phyloP scores from a whole-genome alignment of 2,888 invertebrate species.

The Drosophila mimica region DNA sequence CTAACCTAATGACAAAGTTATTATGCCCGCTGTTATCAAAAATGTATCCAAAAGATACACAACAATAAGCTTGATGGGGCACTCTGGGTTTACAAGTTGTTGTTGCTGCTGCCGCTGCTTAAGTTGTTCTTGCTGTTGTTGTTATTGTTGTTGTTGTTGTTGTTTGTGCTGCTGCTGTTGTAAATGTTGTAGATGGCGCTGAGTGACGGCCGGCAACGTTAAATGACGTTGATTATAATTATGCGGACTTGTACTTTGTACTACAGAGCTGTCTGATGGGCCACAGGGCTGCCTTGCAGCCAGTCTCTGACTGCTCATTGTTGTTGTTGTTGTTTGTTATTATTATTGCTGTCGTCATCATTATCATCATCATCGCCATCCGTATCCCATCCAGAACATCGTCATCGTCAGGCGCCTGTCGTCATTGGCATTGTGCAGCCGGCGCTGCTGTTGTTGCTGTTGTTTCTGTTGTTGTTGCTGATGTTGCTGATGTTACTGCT shows the following conservation, averaged over 20 bases:
- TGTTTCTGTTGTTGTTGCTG: conserved; percentile 35
- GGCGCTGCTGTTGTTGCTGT: conserved; percentile 31
- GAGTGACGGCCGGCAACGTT: conserved; percentile 80
- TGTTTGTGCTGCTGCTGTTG: conserved; percentile 52
- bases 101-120: conserved; percentile 38
- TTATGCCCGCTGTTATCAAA: conserved; percentile 75
- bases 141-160: conserved; percentile 23
- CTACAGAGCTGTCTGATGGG: conserved; percentile 61
- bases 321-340: conserved; percentile 58
- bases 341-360: conserved; percentile 56
- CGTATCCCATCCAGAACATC: conserved; percentile 57
- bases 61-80: conserved; percentile 76
- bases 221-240: conserved; percentile 82
- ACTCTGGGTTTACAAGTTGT: conserved; percentile 66
- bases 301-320: conserved; percentile 42
- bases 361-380: conserved; percentile 56
- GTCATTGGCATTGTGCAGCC: conserved; percentile 57
- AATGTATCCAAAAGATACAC: conserved; percentile 78
- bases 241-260: conserved; percentile 82
- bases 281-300: conserved; percentile 59
- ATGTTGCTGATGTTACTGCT: conserved; percentile 49
- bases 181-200: conserved; percentile 62
- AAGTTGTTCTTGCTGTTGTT: conserved; percentile 34
- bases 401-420: conserved; percentile 60
- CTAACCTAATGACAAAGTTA: conserved; percentile 75